A percentile compares a stretch with the other conserved stretches of the same genome.
Evolutionary conservation across 2,113 vertebrate genomes (phyloP).

Genomic region (Cololabis saira): DNA sequence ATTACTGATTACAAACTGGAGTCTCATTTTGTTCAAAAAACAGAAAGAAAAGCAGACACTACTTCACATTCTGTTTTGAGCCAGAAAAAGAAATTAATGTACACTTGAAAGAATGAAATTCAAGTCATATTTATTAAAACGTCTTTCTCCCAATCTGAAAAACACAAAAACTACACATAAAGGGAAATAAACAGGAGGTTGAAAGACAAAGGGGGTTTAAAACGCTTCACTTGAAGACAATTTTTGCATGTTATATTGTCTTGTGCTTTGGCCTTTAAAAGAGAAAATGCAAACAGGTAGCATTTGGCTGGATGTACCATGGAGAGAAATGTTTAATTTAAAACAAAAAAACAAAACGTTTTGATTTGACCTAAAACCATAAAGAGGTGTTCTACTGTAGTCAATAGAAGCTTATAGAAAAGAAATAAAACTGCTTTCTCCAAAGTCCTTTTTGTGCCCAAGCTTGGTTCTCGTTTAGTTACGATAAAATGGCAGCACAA

Average conservation of each 20-base stretch:
- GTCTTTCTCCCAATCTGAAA: conserved; percentile 37
- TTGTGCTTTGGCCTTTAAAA: conserved; percentile 84
- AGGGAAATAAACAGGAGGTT: conserved; percentile 12
- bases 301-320: conserved; percentile 59
- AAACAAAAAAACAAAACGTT: conserved; percentile 31
- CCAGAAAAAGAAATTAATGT: conserved; percentile 27
- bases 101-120: conserved; percentile 57
- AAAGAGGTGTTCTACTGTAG: conserved; percentile 52
- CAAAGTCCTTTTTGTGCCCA: conserved; percentile 49
- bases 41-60: conserved; percentile 9
- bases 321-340: conserved; percentile 38
- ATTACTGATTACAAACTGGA: conserved; percentile 4
- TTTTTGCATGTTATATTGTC: conserved; percentile 70
- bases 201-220: conserved; percentile 44
- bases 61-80: conserved; percentile 15
- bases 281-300: conserved; percentile 52
- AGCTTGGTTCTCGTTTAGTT: conserved; percentile 39
- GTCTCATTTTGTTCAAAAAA: conserved; percentile 23
- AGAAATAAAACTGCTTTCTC: conserved; percentile 46
- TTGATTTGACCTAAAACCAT: conserved; percentile 63
- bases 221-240: conserved; percentile 64
- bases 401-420: conserved; percentile 54
- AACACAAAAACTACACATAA: conserved; percentile 42
- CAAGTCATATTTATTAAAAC: conserved; percentile 74
- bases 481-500: conserved; percentile 35